Conservation (phyloP, 2,888 invertebrate genomes). For the Monopis laevigella region DNA sequence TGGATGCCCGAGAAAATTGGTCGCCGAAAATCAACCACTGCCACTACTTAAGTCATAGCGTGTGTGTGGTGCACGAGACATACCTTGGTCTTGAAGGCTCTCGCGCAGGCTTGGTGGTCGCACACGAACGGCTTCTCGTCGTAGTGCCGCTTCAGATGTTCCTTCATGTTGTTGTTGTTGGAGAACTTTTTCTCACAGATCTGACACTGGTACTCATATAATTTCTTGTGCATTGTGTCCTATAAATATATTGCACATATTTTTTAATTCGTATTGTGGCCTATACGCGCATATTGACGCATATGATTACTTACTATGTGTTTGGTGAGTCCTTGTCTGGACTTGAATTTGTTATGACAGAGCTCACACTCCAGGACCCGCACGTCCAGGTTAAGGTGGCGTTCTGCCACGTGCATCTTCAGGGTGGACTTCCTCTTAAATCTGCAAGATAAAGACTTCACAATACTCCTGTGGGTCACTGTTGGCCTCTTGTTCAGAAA, state of each 20-base stretch:
- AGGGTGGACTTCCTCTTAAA: slow-evolving; percentile 26
- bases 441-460: slow-evolving; percentile 29
- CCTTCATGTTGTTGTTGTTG: slow-evolving; percentile 26
- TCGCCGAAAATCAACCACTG: too few relatives aligned
- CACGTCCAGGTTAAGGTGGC: slow-evolving; percentile 29
- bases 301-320: slow-evolving; percentile 37
- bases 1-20: too few relatives aligned
- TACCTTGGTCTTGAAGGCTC: slow-evolving; percentile 8
- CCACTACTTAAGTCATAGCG: too few relatives aligned
- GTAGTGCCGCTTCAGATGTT: slow-evolving; percentile 31
- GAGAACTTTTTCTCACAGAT: slow-evolving; percentile 27
- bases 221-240: slow-evolving; percentile 30
- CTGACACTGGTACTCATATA: slow-evolving; percentile 26
- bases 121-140: slow-evolving; percentile 31
- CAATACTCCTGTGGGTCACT: too few relatives aligned
- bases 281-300: background rate
- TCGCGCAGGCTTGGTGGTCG: slow-evolving; percentile 16
- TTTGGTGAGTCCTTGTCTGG: slow-evolving; percentile 15
- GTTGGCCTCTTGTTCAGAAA: too few relatives aligned
- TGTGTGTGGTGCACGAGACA: background rate
- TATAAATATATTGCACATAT: slow-evolving; percentile 20
- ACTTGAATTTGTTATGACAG: slow-evolving; percentile 32
- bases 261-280: background rate
- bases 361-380: slow-evolving; percentile 24
- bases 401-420: slow-evolving; percentile 30